Conservation (phyloP, 1,140 invertebrate genomes). For the Sogatella furcifera region DNA sequence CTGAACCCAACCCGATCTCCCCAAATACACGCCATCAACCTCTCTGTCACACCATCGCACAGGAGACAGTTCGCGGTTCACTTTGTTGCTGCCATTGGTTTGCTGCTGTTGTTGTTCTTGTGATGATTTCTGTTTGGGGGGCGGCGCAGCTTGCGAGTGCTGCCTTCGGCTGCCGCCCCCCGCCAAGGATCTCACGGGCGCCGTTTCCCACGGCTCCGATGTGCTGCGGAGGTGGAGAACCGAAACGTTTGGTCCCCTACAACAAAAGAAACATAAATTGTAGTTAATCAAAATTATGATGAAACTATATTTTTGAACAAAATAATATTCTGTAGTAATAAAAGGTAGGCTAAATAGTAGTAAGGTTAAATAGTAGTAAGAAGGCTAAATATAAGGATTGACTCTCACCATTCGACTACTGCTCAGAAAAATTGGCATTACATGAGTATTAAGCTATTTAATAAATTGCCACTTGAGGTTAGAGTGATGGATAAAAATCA, state of each 20-base stretch:
- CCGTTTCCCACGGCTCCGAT: constrained; percentile 40
- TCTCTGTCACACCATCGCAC: constrained; percentile 48
- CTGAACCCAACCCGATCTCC: constrained; percentile 45
- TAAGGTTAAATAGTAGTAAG: too few relatives aligned
- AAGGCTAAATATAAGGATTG: too few relatives aligned
- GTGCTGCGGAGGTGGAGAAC: constrained; percentile 41
- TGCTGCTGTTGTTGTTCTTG: constrained; percentile 5
- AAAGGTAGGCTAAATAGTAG: too few relatives aligned
- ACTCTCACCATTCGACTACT: too few relatives aligned
- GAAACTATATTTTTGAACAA: too few relatives aligned
- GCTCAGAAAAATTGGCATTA: too few relatives aligned
- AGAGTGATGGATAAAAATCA: too few relatives aligned
- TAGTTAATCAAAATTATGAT: too few relatives aligned
- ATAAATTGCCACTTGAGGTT: too few relatives aligned
- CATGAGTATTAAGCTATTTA: too few relatives aligned
- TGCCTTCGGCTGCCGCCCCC: constrained; percentile 10
- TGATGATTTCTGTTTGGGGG: not conserved
- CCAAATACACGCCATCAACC: constrained; percentile 45
- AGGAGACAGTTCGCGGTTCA: constrained; percentile 43
- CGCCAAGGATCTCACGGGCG: constrained; percentile 32
- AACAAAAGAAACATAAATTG: constrained; percentile 27
- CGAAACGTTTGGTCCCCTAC: constrained; percentile 43
- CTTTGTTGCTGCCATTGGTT: constrained; percentile 14
- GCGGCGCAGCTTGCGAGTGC: constrained; percentile 1
- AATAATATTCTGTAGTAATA: too few relatives aligned